phyloP scores from a whole-genome alignment of 2,797 vertebrate genomes.

The Darevskia nairensis region DNA sequence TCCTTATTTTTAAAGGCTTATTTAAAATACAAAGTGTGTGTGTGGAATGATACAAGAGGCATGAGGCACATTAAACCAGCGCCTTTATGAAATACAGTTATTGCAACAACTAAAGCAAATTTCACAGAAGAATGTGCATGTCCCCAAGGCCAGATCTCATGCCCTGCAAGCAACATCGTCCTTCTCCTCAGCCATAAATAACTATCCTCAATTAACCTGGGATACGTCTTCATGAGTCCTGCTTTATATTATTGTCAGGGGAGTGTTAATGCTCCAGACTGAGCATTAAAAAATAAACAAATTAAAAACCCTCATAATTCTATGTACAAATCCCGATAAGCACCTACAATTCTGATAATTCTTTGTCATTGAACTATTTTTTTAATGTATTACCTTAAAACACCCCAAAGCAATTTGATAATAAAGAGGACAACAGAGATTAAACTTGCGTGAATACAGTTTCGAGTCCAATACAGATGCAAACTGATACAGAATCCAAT shows the following conservation, averaged over 20 bases:
- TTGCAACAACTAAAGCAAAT: not conserved
- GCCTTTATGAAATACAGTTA: not conserved
- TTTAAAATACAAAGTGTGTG: not conserved
- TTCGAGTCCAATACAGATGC: too few relatives aligned
- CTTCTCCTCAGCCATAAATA: not conserved
- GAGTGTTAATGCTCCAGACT: not conserved
- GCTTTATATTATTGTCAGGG: not conserved
- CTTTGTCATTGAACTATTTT: not conserved
- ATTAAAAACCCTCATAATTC: not conserved
- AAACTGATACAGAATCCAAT: too few relatives aligned
- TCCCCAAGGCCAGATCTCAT: not conserved
- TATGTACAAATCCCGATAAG: not conserved
- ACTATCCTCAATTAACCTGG: not conserved
- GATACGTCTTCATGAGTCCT: not conserved
- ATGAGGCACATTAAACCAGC: not conserved
- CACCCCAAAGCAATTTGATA: too few relatives aligned
- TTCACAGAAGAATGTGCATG: not conserved
- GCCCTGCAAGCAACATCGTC: not conserved
- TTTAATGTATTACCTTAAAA: not conserved
- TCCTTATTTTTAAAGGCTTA: not conserved
- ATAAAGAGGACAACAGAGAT: too few relatives aligned
- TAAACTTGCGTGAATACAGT: too few relatives aligned
- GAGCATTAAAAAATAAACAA: too few relatives aligned
- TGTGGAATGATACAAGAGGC: not conserved
- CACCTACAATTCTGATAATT: not conserved